Base-by-base conservation (phyloP, 2,113 vertebrate genomes). In the Ctenodactylus gundi region DNA sequence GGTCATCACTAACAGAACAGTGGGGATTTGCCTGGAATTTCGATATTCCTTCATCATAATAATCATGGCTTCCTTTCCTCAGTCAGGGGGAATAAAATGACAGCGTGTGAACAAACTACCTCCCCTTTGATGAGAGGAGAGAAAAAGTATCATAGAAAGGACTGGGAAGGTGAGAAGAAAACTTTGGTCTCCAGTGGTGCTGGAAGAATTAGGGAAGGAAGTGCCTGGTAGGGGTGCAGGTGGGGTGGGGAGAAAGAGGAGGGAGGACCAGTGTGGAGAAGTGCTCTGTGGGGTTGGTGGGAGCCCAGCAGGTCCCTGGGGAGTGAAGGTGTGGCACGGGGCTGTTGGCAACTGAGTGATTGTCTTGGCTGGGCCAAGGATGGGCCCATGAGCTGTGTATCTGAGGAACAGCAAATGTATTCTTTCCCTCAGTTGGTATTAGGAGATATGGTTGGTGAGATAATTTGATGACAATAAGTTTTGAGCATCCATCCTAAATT, bases 41-140 rank as follows among this genome's bases (percentile, higher is more conserved):
- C 41, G 44, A 46, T 12, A 8, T 67, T 49, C 11, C 2, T 3
- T 36, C 21, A 4, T 27, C 0, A 0, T 41, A 15, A 8, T 39
- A 23, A 81, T 21, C 57, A 14, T 62, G 14, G 4, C 51, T 73
- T 6, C 27, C 31, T 67, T 60, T 46, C 18, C 82, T 85, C 18
- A 34, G 57, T 41, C 5, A 25, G 41, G 78, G 27, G 44, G 39
- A 25, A 75, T 62, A 55, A 46, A 46, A 60, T 44, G 58, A n/a
- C 14, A 57, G 44, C 10, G 9, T 85, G 9, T 18, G 58, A 82
- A 65, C 60, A 17, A 60, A 0, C 7, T 17, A 23, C 25, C 51
- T n/a, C 39, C 31, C 9, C 68, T 68, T 36, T 34, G 25, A 39
- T 41, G 21, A 80, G n/a, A 46, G 27, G 31, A 77, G 65, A 88